Evolutionary conservation across 2,113 vertebrate species (phyloP), one percentile per base, ranked within the genome.

Genomic region (Lamprologus ornatipinnis): DNA sequence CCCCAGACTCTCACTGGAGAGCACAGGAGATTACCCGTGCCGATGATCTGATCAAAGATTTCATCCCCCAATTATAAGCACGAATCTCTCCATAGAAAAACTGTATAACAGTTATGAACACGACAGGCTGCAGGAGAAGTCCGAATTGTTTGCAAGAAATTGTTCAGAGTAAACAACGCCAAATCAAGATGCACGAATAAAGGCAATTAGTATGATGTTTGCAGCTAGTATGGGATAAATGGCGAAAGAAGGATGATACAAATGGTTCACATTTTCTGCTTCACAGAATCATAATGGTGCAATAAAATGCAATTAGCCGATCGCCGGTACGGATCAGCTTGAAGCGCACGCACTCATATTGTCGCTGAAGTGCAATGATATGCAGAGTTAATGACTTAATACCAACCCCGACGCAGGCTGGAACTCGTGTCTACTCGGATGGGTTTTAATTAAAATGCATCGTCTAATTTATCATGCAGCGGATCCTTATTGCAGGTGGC

Each of bases 211-310:
- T 40, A 17, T 31, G 80, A 75, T 87, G 84, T 91, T 88, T 90
- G 81, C 81, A 58, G 60, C 78, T 28, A 37, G 79, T 54, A 9
- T 28, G 49, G 82, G 78, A 82, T 28, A 81, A 78, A 90, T 33
- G 85, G 65, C 81, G 78, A 54, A 68, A 51, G 31, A 26, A 45
- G 37, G 31, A 15, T 82, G 87, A 85, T 80, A 40, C 35, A 82
- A 87, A 90, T 86, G 87, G 90, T 89, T 92, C 89, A 31, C 84
- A 87, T 94, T 92, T 91, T 91, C 91, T 85, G 88, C 88, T 85
- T 89, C 86, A 83, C 83, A 47, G 80, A 55, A 80, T 87, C 89
- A 73, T 82, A 87, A 91, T 82, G 88, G 19, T 85, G 15, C 53
- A 87, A 89, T 83, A 85, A 92, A 79, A 90, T 70, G 90, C 89